Base-by-base conservation (phyloP, 2,113 vertebrate species). In the Phalacrocorax brasilianus region DNA sequence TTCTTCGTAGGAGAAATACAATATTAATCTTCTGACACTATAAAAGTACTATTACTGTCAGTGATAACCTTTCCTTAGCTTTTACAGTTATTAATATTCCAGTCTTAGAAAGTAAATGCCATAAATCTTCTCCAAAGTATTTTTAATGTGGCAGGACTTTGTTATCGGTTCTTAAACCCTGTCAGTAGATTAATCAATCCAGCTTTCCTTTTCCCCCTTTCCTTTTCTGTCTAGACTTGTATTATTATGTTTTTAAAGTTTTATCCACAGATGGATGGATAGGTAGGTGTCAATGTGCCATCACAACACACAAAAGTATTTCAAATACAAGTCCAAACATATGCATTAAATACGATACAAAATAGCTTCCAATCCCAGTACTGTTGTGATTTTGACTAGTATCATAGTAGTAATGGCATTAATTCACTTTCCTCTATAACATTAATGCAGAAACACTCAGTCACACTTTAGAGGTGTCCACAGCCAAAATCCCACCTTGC, bases 11-110 rank as follows among this genome's bases (percentile, higher is more conserved):
- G 27, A 91, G 20, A 85, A 91, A 72, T 40, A 27, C 2, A 84
- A 38, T 27, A 79, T 89, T 62, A 70, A 92, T 88, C 52, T 88
- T 93, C 62, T 72, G 30, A 47, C 33, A 88, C 28, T 16, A 8
- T 82, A 70, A 79, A 89, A 88, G 4, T 8, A 44, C 35, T 83
- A 30, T 89, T 56, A 91, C 35, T 89, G 77, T 67, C 81, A 94
- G 49, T 42, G 77, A 78, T 86, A 95, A 91, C 52, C 44, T 95
- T 94, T 87, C 16, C 30, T 91, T 77, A 42, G 8, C 52, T 92
- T 91, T 81, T 65, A 35, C 19, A 65, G 66, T 85, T 89, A 93
- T 88, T 91, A 82, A 92, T 82, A 89, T 87, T 84, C 52, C 56
- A 75, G 27, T 59, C 77, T 77, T 87, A 68, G 78, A 94, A 85